Evolutionary conservation across 2,888 invertebrate species (phyloP).

Genomic region (Pterobdella sp.): DNA sequence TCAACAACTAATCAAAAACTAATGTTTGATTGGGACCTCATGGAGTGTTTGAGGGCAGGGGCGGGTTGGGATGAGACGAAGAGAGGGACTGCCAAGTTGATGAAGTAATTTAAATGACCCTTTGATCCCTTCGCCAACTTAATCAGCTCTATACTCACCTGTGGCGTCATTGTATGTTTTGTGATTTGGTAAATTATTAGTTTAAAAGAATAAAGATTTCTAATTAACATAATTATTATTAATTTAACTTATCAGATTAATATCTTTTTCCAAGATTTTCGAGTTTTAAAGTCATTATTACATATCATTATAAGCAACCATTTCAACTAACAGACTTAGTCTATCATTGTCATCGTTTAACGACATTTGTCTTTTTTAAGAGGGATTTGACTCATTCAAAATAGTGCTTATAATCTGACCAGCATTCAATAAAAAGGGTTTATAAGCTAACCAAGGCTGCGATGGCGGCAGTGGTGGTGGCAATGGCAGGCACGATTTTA

Average conservation of each 20-base stretch:
- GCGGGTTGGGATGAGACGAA: slow-evolving; percentile 49
- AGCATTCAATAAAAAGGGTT: too few relatives aligned
- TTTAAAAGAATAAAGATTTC: neutral
- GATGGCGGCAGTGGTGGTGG: slow-evolving; percentile 52
- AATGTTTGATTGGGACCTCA: too few relatives aligned
- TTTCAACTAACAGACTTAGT: too few relatives aligned
- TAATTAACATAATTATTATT: neutral
- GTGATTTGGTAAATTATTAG: neutral
- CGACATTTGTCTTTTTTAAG: too few relatives aligned
- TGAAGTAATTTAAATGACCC: slow-evolving; percentile 47
- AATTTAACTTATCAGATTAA: neutral
- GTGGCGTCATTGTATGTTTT: slow-evolving; percentile 5
- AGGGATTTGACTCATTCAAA: too few relatives aligned
- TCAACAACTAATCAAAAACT: too few relatives aligned
- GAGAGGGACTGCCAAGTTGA: slow-evolving; percentile 50
- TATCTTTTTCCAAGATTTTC: neutral
- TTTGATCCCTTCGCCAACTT: slow-evolving; percentile 44
- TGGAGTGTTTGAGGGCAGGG: slow-evolving; percentile 41
- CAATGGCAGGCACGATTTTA: slow-evolving; percentile 52
- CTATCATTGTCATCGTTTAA: too few relatives aligned
- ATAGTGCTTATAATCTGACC: too few relatives aligned
- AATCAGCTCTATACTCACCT: slow-evolving; percentile 47
- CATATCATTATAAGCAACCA: too few relatives aligned
- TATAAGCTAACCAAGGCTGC: slow-evolving; percentile 51
- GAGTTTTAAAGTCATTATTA: too few relatives aligned